Conservation (phyloP, 2,113 vertebrate genomes). For the Corydoras maculifer region DNA sequence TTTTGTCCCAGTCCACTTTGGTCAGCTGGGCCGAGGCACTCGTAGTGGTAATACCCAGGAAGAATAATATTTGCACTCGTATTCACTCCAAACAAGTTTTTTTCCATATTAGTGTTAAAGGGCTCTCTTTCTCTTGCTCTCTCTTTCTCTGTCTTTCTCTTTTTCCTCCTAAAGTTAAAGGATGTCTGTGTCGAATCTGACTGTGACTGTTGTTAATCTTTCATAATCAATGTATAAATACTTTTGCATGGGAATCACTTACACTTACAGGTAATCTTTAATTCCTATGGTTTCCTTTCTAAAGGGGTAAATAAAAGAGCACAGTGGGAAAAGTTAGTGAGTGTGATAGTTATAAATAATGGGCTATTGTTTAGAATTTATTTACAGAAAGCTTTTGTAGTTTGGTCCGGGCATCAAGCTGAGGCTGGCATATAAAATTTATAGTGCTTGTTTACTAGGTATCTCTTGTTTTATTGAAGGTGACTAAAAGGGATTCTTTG, state of each 20-base stretch:
- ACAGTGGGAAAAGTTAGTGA: too few species aligned
- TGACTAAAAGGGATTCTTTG: slow-evolving; percentile 20
- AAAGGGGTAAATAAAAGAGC: too few species aligned
- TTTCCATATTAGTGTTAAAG: slow-evolving; percentile 74
- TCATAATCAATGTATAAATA: slow-evolving; percentile 37
- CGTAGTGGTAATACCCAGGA: slow-evolving; percentile 71
- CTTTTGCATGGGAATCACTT: slow-evolving; percentile 30
- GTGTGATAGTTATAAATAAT: background rate
- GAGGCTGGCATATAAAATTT: slow-evolving; percentile 5
- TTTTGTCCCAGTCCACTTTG: slow-evolving; percentile 70
- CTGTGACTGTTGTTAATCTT: slow-evolving; percentile 33
- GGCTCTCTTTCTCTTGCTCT: slow-evolving; percentile 32
- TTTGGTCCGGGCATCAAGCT: background rate
- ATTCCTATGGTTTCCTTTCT: background rate
- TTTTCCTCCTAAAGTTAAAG: slow-evolving; percentile 21
- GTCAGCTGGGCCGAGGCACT: slow-evolving; percentile 69
- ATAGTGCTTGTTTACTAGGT: slow-evolving; percentile 15
- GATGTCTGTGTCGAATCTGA: slow-evolving; percentile 24
- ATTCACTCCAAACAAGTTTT: slow-evolving; percentile 72
- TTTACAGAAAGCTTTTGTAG: background rate
- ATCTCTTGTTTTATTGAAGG: slow-evolving; percentile 21
- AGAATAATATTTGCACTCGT: slow-evolving; percentile 76
- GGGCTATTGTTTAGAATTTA: slow-evolving; percentile 2
- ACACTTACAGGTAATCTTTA: background rate
- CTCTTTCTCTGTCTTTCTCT: slow-evolving; percentile 43